Base-by-base conservation (phyloP, 2,113 vertebrate genomes). In the Capricornis sumatraensis region DNA sequence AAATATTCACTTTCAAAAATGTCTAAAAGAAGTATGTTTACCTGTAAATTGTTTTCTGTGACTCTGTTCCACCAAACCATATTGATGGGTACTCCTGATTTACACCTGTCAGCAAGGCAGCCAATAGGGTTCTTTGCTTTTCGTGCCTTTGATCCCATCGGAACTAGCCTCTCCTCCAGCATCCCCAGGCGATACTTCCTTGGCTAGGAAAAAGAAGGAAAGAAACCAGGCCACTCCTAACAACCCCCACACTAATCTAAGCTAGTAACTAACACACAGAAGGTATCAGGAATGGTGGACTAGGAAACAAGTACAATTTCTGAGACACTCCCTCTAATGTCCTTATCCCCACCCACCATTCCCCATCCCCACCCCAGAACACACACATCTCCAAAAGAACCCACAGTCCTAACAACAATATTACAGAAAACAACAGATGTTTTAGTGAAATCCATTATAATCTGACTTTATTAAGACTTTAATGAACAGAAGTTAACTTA, bases 21-120 rank as follows among this genome's bases (percentile, higher is more conserved):
- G 28, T 98, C 98, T 97, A 98, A 94, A 97, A 98, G 99, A 98
- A 98, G 97, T 98, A 98, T 98, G 98, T 98, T 99, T 99, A 99
- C 99, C 99, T 99, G 99, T 99, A 98, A 98, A 99, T 99, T 99
- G 99, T 99, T 99, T 99, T 99, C 99, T 98, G 99, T 98, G 99
- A 99, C 98, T 99, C 99, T 99, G 99, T 99, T 99, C 99, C 99
- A 99, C 99, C 99, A 99, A 99, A 99, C 98, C 99, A 99, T 99
- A 99, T 98, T 99, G 99, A 99, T 98, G 98, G 99, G 99, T 95
- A 99, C 98, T 99, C 99, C 99, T 98, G 99, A 99, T 99, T 99
- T 99, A 99, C 99, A 99, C 98, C 99, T 99, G 99, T 99, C 99
- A 98, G 99, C 98, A 98, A 99, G 98, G 98, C 98, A 99, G 98